Percentiles rank a stretch among this genome's conserved stretches.
Conservation (phyloP, 2,113 vertebrate genomes). For the Pycnonotus jocosus region DNA sequence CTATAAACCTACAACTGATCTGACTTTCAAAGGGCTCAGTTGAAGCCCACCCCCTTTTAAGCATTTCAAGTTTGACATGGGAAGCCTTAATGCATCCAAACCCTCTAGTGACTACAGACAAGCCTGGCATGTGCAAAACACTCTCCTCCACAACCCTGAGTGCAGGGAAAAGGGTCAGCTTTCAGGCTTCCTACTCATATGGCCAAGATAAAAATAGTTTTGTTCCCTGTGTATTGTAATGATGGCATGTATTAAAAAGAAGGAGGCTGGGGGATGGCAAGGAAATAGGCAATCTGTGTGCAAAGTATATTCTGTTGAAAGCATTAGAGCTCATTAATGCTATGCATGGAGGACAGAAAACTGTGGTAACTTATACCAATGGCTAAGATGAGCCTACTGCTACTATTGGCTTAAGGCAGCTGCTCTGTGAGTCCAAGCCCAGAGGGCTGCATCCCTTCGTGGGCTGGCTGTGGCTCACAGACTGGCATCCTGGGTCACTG, state of each 20-base stretch:
- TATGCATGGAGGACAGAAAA: background rate
- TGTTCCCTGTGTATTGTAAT: background rate
- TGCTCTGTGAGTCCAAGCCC: background rate
- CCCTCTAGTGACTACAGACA: background rate
- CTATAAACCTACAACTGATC: background rate
- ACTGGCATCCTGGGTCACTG: no score
- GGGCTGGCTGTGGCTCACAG: background rate
- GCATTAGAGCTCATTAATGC: slow-evolving; percentile 1
- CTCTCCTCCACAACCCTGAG: background rate
- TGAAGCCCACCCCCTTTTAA: background rate
- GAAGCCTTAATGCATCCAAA: background rate
- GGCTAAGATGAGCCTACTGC: background rate
- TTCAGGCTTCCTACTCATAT: background rate
- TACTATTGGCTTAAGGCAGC: background rate
- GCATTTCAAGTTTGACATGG: background rate
- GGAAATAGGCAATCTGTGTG: slow-evolving; percentile 1
- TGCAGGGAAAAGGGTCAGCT: background rate
- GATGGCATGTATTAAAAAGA: background rate
- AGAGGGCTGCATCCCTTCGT: background rate
- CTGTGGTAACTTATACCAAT: background rate
- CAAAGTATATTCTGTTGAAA: slow-evolving; percentile 11
- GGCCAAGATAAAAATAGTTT: background rate
- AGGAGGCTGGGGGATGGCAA: background rate
- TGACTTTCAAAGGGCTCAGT: background rate
- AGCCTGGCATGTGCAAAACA: background rate